phyloP scores from a whole-genome alignment of 35 echinoderm and acorn worm genomes.

The Ophioderma brevispina region DNA sequence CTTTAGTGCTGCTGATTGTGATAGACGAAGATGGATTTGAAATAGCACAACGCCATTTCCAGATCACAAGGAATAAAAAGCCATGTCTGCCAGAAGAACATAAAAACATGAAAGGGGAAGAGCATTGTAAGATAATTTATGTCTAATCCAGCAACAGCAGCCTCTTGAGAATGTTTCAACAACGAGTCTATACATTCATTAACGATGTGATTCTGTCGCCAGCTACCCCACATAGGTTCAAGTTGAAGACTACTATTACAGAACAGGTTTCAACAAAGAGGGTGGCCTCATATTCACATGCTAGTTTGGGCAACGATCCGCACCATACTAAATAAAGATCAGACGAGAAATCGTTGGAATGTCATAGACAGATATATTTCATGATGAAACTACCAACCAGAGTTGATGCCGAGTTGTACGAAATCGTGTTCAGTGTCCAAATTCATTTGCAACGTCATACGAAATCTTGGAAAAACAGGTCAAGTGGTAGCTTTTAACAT shows the following conservation, averaged over 20 bases:
- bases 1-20: conserved; percentile 13
- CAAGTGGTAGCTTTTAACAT: conserved; percentile 73
- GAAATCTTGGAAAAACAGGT: conserved; percentile 84
- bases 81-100: conserved; percentile 36
- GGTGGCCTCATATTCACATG: conserved; percentile 46
- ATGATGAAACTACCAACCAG: not conserved
- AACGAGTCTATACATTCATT: conserved; percentile 51
- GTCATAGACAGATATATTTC: conserved; percentile 62
- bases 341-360: conserved; percentile 51
- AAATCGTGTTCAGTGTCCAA: conserved; percentile 76
- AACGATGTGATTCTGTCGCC: conserved; percentile 63
- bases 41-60: not conserved
- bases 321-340: conserved; percentile 31
- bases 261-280: conserved; percentile 62
- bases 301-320: conserved; percentile 68
- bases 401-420: conserved; percentile 53
- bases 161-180: conserved; percentile 84
- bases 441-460: conserved; percentile 61
- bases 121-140: conserved; percentile 45
- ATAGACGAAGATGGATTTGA: not conserved
- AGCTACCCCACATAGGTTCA: conserved; percentile 47
- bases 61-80: too few species aligned
- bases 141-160: conserved; percentile 71
- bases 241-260: conserved; percentile 72
- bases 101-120: conserved; percentile 22